A percentile compares a stretch with the other conserved stretches of the same genome.
Evolutionary conservation across 2,888 invertebrate genomes (phyloP).

Genomic region (Physocephala rufipes): DNA sequence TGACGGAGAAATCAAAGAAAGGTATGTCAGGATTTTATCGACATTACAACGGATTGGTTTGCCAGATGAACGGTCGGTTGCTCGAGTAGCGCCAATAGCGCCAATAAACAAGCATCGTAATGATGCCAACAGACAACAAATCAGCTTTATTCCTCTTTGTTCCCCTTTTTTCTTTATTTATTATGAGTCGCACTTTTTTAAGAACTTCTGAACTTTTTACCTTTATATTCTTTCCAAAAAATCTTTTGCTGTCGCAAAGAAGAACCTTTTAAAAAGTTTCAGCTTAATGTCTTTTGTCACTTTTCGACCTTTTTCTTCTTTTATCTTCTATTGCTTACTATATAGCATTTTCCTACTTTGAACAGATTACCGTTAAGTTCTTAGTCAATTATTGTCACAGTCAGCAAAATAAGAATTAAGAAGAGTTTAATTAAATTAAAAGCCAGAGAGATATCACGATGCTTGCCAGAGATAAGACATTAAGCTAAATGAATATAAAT

Average conservation of each 20-base stretch:
- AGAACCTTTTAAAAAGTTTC: conserved; percentile 25
- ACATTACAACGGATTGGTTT: neutral
- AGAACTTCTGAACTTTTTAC: conserved; percentile 21
- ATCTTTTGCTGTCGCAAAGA: conserved; percentile 8
- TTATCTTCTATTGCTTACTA: neutral
- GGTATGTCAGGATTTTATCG: conserved; percentile 25
- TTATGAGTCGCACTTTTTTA: neutral
- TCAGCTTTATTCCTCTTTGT: conserved; percentile 40
- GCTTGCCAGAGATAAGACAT: no score
- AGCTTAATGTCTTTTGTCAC: conserved; percentile 1
- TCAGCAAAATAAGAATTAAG: no score
- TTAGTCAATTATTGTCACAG: no score
- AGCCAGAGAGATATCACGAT: no score
- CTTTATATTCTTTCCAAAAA: conserved; percentile 21
- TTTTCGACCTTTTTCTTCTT: neutral
- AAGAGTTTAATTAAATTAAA: no score
- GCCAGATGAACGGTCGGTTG: neutral
- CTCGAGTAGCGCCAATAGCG: neutral
- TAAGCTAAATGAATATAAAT: no score
- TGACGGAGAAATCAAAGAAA: neutral
- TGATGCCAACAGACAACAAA: conserved; percentile 38
- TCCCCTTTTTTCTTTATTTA: neutral
- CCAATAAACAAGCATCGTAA: conserved; percentile 5
- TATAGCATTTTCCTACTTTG: neutral
- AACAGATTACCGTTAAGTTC: neutral